Evolutionary conservation across 1,140 invertebrate genomes (phyloP).

Genomic region (Aporrectodea caliginosa): DNA sequence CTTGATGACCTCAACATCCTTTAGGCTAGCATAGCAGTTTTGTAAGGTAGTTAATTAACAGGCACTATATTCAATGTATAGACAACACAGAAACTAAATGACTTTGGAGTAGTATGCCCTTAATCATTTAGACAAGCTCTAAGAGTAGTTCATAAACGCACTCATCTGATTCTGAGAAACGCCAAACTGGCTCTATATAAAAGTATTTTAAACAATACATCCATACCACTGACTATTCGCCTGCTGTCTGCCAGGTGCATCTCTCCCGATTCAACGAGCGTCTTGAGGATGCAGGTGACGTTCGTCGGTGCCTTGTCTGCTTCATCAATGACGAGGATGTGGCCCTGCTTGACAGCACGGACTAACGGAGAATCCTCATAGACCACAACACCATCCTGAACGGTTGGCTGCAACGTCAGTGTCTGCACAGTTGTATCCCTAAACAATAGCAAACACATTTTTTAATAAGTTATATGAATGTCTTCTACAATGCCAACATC

Average conservation of each 20-base stretch:
- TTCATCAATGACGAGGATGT: slow-evolving; percentile 90
- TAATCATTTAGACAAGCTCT: too few relatives aligned
- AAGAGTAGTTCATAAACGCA: too few relatives aligned
- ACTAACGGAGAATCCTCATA: slow-evolving; percentile 91
- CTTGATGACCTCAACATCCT: too few relatives aligned
- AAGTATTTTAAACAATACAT: background rate
- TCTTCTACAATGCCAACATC: too few relatives aligned
- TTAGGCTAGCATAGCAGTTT: too few relatives aligned
- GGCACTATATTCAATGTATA: too few relatives aligned
- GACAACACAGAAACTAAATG: too few relatives aligned
- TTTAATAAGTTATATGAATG: too few relatives aligned
- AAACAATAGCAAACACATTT: slow-evolving; percentile 35
- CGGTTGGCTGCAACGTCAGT: slow-evolving; percentile 83
- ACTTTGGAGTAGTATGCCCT: too few relatives aligned
- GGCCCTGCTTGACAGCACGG: slow-evolving; percentile 79
- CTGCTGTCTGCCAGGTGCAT: slow-evolving; percentile 92
- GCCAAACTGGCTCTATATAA: background rate
- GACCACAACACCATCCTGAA: slow-evolving; percentile 78
- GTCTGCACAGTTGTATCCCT: slow-evolving; percentile 94
- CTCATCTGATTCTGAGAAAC: too few relatives aligned
- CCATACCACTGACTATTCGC: slow-evolving; percentile 65
- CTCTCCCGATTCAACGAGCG: slow-evolving; percentile 86
- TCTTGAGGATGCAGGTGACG: slow-evolving; percentile 92
- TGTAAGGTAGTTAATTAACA: too few relatives aligned
- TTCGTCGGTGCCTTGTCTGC: slow-evolving; percentile 95